These are phyloP conservation scores for Pseudococcus viburni DNA, from an alignment of 2,888 invertebrate genomes.

Conservation along the genomic window DNA sequence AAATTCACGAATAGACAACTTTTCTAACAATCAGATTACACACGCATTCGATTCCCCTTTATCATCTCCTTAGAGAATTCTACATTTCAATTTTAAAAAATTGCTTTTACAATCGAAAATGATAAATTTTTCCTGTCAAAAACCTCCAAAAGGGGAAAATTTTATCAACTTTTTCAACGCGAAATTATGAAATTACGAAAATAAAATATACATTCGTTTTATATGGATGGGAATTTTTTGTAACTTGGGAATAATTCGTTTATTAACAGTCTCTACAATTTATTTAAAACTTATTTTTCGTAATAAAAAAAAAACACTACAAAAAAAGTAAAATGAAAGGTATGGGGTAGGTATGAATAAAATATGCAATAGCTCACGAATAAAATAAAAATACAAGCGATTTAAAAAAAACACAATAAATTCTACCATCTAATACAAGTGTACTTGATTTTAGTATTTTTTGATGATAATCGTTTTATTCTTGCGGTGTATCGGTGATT, in stretches of 20 bases:
- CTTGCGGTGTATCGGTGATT: too few relatives aligned
- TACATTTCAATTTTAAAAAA: neutral
- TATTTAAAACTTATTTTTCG: neutral
- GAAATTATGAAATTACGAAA: neutral
- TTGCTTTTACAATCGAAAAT: neutral
- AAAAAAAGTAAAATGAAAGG: neutral
- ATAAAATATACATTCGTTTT: neutral
- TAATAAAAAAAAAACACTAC: neutral
- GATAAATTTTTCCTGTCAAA: neutral
- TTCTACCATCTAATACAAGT: neutral
- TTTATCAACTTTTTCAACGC: neutral
- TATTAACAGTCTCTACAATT: neutral
- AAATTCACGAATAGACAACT: neutral
- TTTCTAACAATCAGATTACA: neutral
- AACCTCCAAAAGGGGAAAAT: neutral
- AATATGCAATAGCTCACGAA: neutral
- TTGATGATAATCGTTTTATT: too few relatives aligned
- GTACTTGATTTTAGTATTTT: neutral
- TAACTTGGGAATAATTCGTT: neutral
- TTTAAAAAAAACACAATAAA: neutral
- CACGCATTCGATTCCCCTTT: neutral
- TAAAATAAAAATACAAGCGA: neutral
- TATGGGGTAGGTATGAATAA: neutral
- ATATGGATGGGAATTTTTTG: neutral
- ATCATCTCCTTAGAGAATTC: neutral